Conservation (phyloP, 2,797 vertebrate species). For the Valencia hispanica region DNA sequence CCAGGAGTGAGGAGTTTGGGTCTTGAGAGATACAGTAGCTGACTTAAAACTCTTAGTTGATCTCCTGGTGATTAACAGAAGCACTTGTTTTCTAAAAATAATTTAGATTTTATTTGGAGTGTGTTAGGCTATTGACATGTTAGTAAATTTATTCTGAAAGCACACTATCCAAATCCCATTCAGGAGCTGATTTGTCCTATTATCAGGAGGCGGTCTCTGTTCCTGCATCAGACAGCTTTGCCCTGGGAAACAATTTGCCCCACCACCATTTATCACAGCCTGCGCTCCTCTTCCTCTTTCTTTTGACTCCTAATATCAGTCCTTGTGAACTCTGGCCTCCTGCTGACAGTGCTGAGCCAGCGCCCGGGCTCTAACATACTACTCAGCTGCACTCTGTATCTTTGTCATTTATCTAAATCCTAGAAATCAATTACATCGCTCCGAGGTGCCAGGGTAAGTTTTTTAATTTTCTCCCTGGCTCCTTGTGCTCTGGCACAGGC, state of each 20-base stretch:
- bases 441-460: conserved; percentile 47
- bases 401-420: conserved; percentile 75
- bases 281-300: conserved; percentile 16
- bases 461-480: conserved; percentile 59
- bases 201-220: conserved; percentile 8
- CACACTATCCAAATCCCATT: background rate
- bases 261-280: conserved; percentile 28
- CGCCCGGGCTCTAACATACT: conserved; percentile 28
- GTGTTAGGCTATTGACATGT: background rate
- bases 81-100: conserved; percentile 14
- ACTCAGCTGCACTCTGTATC: conserved; percentile 45
- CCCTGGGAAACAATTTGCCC: conserved; percentile 12
- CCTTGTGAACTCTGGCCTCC: conserved; percentile 50
- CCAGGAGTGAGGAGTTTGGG: conserved; percentile 31
- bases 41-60: conserved; percentile 33
- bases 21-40: conserved; percentile 1
- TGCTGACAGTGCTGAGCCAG: conserved; percentile 51
- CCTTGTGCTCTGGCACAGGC: conserved; percentile 31
- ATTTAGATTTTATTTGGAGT: conserved; percentile 7
- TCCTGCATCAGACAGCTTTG: conserved; percentile 14
- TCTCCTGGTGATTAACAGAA: conserved; percentile 6
- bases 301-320: conserved; percentile 29
- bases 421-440: conserved; percentile 68
- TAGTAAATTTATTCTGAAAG: background rate
- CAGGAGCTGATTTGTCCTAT: background rate